Conservation (phyloP, 92 coral and sea anemone species). For the Virgularia gustaviana region DNA sequence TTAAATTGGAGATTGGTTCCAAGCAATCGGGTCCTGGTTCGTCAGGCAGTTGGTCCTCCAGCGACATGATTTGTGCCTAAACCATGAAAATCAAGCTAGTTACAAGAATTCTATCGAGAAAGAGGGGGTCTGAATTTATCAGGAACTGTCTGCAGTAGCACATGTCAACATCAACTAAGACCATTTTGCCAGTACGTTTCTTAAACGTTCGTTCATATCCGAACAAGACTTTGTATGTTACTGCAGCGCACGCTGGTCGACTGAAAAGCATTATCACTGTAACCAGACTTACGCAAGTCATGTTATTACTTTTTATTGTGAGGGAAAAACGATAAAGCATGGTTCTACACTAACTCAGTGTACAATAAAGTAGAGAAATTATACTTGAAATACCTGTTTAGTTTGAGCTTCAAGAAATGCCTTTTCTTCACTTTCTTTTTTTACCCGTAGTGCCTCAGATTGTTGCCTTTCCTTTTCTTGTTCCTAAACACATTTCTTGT, state of each 20-base stretch:
- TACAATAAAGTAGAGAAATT: too few relatives aligned
- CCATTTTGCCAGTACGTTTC: too few relatives aligned
- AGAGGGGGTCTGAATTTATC: neutral
- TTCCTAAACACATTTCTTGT: slow-evolving; percentile 41
- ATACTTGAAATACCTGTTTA: slow-evolving; percentile 97
- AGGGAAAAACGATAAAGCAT: too few relatives aligned
- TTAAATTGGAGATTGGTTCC: slow-evolving; percentile 85
- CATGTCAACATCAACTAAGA: too few relatives aligned
- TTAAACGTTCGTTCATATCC: too few relatives aligned
- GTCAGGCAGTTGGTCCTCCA: slow-evolving; percentile 84
- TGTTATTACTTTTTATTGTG: too few relatives aligned
- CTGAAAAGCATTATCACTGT: too few relatives aligned
- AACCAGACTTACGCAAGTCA: too few relatives aligned
- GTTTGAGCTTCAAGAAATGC: slow-evolving; percentile 88
- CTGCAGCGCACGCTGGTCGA: too few relatives aligned
- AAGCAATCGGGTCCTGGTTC: slow-evolving; percentile 98
- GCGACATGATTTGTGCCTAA: slow-evolving; percentile 91
- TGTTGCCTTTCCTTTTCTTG: slow-evolving; percentile 79
- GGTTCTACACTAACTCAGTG: too few relatives aligned
- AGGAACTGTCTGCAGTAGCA: too few relatives aligned
- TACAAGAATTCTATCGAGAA: neutral
- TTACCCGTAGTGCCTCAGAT: slow-evolving; percentile 73
- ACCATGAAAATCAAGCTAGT: neutral
- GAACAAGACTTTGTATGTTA: too few relatives aligned
- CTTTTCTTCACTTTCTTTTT: slow-evolving; percentile 75